A percentile compares a stretch with the other conserved stretches of the same genome.
Conservation (phyloP, 2,797 vertebrate genomes). For the Pachyuromys duprasi region DNA sequence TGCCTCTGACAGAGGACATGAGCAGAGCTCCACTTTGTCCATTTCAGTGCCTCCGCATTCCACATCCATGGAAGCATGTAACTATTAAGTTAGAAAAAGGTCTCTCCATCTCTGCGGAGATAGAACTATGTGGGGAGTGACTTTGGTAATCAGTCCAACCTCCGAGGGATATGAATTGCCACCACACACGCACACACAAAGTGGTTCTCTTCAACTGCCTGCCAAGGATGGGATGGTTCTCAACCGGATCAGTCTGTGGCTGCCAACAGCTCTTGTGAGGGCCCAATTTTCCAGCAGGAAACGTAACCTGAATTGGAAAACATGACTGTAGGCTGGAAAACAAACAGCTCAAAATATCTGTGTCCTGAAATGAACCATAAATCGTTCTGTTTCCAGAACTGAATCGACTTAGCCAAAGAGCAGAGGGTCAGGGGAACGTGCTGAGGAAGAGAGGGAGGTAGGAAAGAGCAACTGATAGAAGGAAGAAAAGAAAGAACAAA, state of each 20-base stretch:
- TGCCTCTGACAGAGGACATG: background rate
- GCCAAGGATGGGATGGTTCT: constrained; percentile 86
- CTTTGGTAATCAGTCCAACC: constrained; percentile 85
- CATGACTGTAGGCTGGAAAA: constrained; percentile 77
- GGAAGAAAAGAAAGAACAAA: constrained; percentile 54
- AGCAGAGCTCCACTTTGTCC: constrained; percentile 68
- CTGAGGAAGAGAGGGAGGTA: constrained; percentile 41
- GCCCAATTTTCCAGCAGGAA: constrained; percentile 83
- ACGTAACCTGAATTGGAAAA: constrained; percentile 80
- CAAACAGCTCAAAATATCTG: constrained; percentile 78
- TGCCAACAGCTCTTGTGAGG: constrained; percentile 85
- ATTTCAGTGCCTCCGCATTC: constrained; percentile 65
- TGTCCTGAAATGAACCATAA: constrained; percentile 79
- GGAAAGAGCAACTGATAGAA: background rate
- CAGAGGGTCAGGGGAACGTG: constrained; percentile 58
- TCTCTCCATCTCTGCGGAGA: constrained; percentile 78
- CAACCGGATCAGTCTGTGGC: constrained; percentile 82
- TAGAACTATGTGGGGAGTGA: constrained; percentile 84
- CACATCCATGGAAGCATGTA: constrained; percentile 73
- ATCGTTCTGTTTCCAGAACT: constrained; percentile 70
- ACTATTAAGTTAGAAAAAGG: constrained; percentile 81
- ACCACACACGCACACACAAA: constrained; percentile 80
- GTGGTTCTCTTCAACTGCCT: constrained; percentile 83
- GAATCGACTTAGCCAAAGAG: constrained; percentile 65
- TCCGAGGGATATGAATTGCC: constrained; percentile 85